A percentile compares a stretch with the other conserved stretches of the same genome.
These are phyloP conservation scores for Cerastis leucographa DNA, from an alignment of 2,888 invertebrate genomes.

Conservation along the genomic window DNA sequence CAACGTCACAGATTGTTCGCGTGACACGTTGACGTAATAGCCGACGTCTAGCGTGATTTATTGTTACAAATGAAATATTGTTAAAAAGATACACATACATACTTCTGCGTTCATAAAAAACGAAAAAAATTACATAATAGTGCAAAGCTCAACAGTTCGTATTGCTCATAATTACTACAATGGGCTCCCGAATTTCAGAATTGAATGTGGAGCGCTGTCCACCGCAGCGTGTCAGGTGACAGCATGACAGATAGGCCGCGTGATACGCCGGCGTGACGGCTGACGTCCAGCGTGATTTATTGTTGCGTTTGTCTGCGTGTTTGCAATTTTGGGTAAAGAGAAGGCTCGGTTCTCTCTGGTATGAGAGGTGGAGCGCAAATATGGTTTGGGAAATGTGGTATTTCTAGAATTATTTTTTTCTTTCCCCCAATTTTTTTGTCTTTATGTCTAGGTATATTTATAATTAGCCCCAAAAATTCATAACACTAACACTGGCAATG, in stretches of 20 bases:
- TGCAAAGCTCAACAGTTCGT: background rate
- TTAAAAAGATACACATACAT: background rate
- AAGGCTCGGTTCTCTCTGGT: background rate
- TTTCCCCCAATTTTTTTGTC: background rate
- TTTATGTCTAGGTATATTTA: no score
- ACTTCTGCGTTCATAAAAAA: background rate
- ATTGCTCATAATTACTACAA: conserved; percentile 16
- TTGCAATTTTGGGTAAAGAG: conserved; percentile 48
- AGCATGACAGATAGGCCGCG: conserved; percentile 65
- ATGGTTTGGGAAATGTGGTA: background rate
- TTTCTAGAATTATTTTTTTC: background rate
- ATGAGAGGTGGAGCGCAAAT: background rate
- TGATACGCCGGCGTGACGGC: conserved; percentile 60
- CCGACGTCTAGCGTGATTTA: conserved; percentile 51
- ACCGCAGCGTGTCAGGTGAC: conserved; percentile 62
- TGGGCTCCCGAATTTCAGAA: conserved; percentile 43
- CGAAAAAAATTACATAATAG: background rate
- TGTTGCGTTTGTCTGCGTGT: conserved; percentile 51
- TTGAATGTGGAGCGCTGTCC: conserved; percentile 53
- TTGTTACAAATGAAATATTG: no score
- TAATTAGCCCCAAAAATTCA: background rate
- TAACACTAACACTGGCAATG: background rate
- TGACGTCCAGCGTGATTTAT: conserved; percentile 64
- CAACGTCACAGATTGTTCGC: conserved; percentile 58
- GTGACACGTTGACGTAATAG: conserved; percentile 50